A percentile compares a stretch with the other conserved stretches of the same genome.
Evolutionary conservation across 2,888 invertebrate genomes (phyloP).

Genomic region (Tetanocera ferruginea): DNA sequence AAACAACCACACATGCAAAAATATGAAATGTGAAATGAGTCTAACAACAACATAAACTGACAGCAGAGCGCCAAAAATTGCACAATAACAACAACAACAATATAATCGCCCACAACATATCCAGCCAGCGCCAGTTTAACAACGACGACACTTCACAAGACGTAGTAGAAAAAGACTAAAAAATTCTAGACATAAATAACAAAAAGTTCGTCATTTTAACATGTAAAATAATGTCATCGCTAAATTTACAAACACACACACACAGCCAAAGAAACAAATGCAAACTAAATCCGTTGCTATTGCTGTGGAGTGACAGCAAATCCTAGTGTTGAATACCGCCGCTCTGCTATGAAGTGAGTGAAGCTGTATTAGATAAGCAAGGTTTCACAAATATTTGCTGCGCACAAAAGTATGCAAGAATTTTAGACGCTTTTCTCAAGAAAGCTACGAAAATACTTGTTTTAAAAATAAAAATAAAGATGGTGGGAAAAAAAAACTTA

Average conservation of each 20-base stretch:
- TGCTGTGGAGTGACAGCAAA: constrained; percentile 2
- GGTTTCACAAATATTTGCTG: constrained; percentile 56
- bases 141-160: neutral
- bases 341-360: neutral
- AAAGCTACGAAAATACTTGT: neutral
- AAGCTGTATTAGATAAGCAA: neutral
- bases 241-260: neutral
- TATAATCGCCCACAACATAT: neutral
- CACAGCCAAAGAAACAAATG: too few relatives aligned
- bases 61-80: too few relatives aligned
- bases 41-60: neutral
- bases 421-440: constrained; percentile 4
- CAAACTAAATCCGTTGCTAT: neutral
- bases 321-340: neutral
- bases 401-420: constrained; percentile 60
- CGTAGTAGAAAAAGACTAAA: neutral
- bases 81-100: too few relatives aligned
- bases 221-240: constrained; percentile 16
- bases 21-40: neutral
- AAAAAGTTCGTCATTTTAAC: neutral
- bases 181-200: neutral
- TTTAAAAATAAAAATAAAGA: neutral
- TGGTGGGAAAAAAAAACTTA: neutral
- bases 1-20: neutral
- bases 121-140: neutral